Percentiles rank a stretch among this genome's conserved stretches.
These are phyloP conservation scores for Plebejus melissa DNA, from an alignment of 2,888 invertebrate genomes.

Conservation along the genomic window DNA sequence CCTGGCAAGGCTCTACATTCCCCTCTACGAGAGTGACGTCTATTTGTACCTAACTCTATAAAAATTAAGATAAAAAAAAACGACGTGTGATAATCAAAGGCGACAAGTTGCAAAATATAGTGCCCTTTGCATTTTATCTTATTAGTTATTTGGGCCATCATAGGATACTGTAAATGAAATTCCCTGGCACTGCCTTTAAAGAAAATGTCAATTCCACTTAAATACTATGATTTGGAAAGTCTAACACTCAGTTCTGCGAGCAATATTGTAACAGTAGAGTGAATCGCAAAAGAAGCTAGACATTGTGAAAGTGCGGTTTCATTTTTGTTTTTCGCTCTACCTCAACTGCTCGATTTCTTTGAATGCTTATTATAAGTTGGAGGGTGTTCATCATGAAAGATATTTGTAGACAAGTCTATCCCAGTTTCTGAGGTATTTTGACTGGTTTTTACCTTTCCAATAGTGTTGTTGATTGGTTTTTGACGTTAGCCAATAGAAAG, in stretches of 20 bases:
- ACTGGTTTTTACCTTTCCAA: too few species aligned
- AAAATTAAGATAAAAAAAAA: too few species aligned
- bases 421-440: background rate
- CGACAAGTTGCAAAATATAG: too few species aligned
- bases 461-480: too few species aligned
- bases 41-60: too few species aligned
- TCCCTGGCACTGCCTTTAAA: too few species aligned
- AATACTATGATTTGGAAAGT: background rate
- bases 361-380: conserved; percentile 47
- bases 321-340: conserved; percentile 46
- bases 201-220: background rate
- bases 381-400: conserved; percentile 42
- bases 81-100: too few species aligned
- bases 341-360: conserved; percentile 55
- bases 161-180: background rate
- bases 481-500: too few species aligned
- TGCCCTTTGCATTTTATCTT: background rate
- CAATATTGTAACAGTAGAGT: conserved; percentile 16
- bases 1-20: too few species aligned
- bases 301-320: conserved; percentile 44
- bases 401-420: background rate
- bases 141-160: background rate
- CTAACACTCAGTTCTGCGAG: background rate
- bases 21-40: too few species aligned
- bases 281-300: conserved; percentile 19